Evolutionary conservation across 2,113 vertebrate genomes (phyloP), one percentile per base, ranked within the genome.

Genomic region (Todiramphus chloris): DNA sequence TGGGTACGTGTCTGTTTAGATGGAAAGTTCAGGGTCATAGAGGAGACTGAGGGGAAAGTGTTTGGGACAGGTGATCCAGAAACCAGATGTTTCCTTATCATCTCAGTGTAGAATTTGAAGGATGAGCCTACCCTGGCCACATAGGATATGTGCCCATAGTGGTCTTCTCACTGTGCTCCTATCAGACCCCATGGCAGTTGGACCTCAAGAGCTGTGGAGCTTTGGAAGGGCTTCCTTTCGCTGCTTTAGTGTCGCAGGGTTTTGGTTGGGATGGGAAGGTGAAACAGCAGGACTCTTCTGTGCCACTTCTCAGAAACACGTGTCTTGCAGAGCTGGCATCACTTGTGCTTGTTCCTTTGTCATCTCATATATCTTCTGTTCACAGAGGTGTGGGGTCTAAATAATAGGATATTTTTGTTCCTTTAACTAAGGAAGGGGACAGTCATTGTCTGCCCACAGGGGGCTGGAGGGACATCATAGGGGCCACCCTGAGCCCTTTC

Each of bases 111-210:
- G 35, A 46, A 64, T 13, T 83, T 0, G 0, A 48, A 75, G 43
- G 8, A 24, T 0, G 5, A 69, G 8, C 28, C 24, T 89, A 20
- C 13, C 31, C 41, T 63, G 23, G 58, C 25, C 27, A 18, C 4
- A 1, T 0, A 1, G 10, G 5, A 5, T 69, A 5, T 1, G 0
- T 73, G 16, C 59, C 44, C 19, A 1, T 44, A 8, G 33, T 11
- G 10, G 6, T 85, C 16, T 17, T 27, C 41, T 73, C 3, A 7
- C 10, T 81, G 50, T 2, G 1, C 17, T 82, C 8, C 23, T 51
- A 17, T 87, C 0, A 0, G 44, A 31, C 28, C 37, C 10, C 8
- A 1, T 3, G 2, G 12, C 2, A 2, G 8, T 11, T 2, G 6
- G 51, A 39, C 43, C 6, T 3, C 11, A 13, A 59, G 21, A 69